Conservation (phyloP, 2,113 vertebrate species). For the Mirza zaza region DNA sequence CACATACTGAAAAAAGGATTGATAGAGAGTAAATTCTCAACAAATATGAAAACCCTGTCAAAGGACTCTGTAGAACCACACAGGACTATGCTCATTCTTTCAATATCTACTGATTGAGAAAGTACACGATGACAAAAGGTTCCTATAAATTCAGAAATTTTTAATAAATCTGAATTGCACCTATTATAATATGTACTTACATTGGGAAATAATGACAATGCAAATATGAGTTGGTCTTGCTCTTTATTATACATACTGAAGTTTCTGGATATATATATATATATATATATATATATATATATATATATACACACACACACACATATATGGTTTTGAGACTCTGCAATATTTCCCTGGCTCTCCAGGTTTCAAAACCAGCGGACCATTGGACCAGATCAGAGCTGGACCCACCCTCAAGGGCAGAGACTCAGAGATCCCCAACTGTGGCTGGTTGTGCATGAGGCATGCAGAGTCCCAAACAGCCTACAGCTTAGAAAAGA, state of each 20-base stretch:
- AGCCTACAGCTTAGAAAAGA: not conserved
- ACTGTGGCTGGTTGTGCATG: not conserved
- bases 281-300: fast-evolving
- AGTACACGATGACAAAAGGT: not conserved
- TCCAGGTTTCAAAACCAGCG: not conserved
- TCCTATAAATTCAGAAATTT: not conserved
- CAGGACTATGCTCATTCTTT: not conserved
- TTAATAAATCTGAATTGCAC: not conserved
- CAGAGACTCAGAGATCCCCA: not conserved
- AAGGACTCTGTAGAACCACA: not conserved
- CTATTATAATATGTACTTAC: not conserved
- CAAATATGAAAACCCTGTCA: slow-evolving; percentile 18
- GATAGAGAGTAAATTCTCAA: not conserved
- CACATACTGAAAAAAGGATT: not conserved
- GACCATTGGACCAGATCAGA: not conserved
- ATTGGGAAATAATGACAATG: not conserved
- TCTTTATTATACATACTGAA: not conserved
- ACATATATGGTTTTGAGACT: not conserved
- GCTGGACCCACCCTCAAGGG: not conserved
- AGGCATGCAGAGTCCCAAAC: not conserved
- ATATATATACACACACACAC: no score
- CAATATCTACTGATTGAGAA: not conserved
- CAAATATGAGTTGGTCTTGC: not conserved
- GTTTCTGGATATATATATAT: not conserved
- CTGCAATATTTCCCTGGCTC: not conserved